phyloP scores from a whole-genome alignment of 2,113 vertebrate species.

The Arvicanthis niloticus region DNA sequence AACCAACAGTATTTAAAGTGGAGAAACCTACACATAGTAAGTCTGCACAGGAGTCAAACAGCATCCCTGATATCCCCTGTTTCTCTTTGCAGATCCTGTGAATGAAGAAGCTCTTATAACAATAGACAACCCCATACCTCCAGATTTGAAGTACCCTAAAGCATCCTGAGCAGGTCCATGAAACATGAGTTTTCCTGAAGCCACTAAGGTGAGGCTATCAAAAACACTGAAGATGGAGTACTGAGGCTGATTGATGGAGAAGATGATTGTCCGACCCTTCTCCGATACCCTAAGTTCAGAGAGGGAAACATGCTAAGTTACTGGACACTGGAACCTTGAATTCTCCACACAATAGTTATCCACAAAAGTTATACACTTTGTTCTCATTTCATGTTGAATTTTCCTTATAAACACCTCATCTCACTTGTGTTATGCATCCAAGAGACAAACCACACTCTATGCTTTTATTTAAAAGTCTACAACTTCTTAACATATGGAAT shows the following conservation, averaged over 20 bases:
- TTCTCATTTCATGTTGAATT: neutral
- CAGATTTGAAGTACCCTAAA: constrained; percentile 89
- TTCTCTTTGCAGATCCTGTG: neutral
- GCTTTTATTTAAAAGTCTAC: neutral
- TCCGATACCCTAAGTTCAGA: constrained; percentile 89
- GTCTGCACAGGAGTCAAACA: neutral
- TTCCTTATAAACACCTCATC: neutral
- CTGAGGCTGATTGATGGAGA: constrained; percentile 96
- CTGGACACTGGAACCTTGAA: neutral
- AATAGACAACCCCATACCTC: constrained; percentile 86
- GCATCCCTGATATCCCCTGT: neutral
- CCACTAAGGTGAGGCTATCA: constrained; percentile 93
- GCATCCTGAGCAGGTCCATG: constrained; percentile 90
- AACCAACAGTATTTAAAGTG: neutral
- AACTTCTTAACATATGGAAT: neutral
- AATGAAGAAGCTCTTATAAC: neutral
- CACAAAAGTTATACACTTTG: neutral
- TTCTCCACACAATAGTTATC: neutral
- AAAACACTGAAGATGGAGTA: constrained; percentile 96
- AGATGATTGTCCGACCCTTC: constrained; percentile 93
- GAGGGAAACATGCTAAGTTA: neutral
- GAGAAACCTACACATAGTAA: neutral
- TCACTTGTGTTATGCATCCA: neutral
- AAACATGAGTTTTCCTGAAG: constrained; percentile 91
- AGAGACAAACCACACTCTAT: neutral